Evolutionary conservation across 2,797 vertebrate genomes (phyloP).

Genomic region (Macropodus opercularis): DNA sequence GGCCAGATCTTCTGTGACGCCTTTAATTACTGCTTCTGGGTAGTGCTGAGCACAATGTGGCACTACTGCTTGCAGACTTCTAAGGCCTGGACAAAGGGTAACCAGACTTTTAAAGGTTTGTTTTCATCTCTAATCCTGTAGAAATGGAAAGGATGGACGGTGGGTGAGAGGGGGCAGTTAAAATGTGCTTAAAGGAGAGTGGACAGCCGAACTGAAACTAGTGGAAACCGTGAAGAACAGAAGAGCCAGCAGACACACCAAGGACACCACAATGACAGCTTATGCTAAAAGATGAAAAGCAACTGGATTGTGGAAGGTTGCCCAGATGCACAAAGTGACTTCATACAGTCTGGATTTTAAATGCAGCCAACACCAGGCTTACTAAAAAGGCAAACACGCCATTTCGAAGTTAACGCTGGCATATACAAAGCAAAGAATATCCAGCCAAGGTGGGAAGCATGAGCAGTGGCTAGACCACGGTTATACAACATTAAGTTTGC

Average conservation of each 20-base stretch:
- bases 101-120: constrained; percentile 27
- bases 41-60: constrained; percentile 17
- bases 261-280: constrained; percentile 49
- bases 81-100: constrained; percentile 11
- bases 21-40: constrained; percentile 60
- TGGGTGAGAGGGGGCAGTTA: neutral
- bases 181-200: constrained; percentile 14
- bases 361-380: constrained; percentile 12
- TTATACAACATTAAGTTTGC: neutral
- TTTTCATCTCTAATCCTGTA: constrained; percentile 42
- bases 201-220: neutral
- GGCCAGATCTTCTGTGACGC: constrained; percentile 31
- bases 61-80: constrained; percentile 24
- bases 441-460: neutral
- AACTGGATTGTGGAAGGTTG: constrained; percentile 22
- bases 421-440: constrained; percentile 7
- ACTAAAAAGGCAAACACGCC: neutral
- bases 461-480: neutral
- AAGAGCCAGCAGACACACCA: constrained; percentile 17
- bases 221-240: constrained; percentile 13
- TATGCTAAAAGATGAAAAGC: constrained; percentile 46
- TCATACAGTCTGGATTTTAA: constrained; percentile 25
- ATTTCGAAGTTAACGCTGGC: constrained; percentile 4
- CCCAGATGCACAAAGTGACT: constrained; percentile 34
- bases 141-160: constrained; percentile 18